phyloP scores from a whole-genome alignment of 2,113 vertebrate species.

The Odocoileus virginianus region DNA sequence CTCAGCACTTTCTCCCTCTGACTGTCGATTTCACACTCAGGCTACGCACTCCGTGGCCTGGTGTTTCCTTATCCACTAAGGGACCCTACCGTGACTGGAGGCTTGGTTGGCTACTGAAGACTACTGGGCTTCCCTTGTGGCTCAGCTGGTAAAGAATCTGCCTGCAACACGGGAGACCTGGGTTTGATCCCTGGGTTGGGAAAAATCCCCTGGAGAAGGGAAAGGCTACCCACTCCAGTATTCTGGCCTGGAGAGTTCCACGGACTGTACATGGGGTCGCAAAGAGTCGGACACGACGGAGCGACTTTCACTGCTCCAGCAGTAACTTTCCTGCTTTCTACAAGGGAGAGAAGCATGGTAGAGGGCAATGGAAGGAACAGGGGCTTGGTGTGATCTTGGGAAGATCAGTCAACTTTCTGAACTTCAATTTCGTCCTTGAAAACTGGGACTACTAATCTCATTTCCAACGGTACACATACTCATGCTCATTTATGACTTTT shows the following conservation, averaged over 20 bases:
- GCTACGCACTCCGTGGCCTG: no score
- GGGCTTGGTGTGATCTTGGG: neutral
- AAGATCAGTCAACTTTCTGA: neutral
- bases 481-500: neutral
- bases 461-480: neutral
- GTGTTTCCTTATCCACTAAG: neutral
- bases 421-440: neutral
- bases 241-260: neutral
- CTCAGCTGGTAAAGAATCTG: neutral
- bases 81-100: neutral
- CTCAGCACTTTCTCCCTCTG: neutral
- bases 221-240: neutral
- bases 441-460: neutral
- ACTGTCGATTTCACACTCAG: neutral
- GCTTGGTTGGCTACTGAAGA: neutral
- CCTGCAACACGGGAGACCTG: neutral
- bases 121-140: neutral
- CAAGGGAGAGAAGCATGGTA: neutral
- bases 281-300: fast-evolving
- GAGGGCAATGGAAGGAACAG: neutral
- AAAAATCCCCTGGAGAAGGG: neutral
- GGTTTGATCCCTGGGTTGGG: neutral
- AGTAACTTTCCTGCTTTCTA: neutral
- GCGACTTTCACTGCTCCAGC: neutral
- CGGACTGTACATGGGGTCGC: neutral